Conservation (phyloP, 1,140 invertebrate genomes). For the Archivesica marissinica region DNA sequence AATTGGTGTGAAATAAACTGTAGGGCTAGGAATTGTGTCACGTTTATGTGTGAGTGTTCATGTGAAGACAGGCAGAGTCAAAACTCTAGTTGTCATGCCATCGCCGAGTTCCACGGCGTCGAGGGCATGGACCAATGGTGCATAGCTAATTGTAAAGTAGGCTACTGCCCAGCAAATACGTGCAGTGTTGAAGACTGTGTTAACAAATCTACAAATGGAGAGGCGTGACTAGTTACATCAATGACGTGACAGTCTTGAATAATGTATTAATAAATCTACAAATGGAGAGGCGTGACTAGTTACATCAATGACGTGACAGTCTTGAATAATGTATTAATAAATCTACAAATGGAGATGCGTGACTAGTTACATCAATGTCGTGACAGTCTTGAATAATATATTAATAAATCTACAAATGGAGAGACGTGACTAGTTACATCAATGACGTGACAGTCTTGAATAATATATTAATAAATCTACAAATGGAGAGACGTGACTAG, state of each 20-base stretch:
- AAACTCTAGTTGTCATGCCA: constrained; percentile 54
- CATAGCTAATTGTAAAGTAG: constrained; percentile 61
- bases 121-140: constrained; percentile 62
- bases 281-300: constrained; percentile 24
- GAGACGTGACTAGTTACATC: constrained; percentile 21
- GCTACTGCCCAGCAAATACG: constrained; percentile 54
- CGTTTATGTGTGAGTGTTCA: constrained; percentile 59
- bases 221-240: constrained; percentile 24
- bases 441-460: no score
- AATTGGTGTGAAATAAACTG: constrained; percentile 63
- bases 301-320: constrained; percentile 52
- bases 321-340: constrained; percentile 32
- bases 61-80: constrained; percentile 35
- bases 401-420: constrained; percentile 1
- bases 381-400: constrained; percentile 48
- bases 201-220: background rate
- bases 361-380: constrained; percentile 40
- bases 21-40: constrained; percentile 50
- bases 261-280: constrained; percentile 9
- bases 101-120: constrained; percentile 50
- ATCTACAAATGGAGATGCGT: background rate
- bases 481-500: no score
- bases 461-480: no score
- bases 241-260: constrained; percentile 54
- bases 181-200: constrained; percentile 54